These are phyloP conservation scores for Hemaris fuciformis DNA, from an alignment of 2,888 invertebrate species.

Conservation along the genomic window DNA sequence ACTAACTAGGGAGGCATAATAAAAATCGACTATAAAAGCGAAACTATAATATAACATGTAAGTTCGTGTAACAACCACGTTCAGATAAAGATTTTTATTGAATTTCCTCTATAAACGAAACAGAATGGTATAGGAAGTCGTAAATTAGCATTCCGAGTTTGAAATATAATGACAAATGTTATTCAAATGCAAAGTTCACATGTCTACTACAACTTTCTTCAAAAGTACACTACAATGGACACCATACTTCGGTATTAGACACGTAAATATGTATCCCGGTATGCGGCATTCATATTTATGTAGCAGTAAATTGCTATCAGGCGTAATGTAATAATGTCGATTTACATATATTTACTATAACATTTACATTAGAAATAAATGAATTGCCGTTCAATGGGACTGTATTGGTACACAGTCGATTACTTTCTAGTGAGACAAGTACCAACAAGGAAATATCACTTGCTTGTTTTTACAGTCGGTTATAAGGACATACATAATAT, in stretches of 20 bases:
- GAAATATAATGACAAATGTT: constrained; percentile 29
- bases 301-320: constrained; percentile 65
- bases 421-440: background rate
- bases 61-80: too few relatives aligned
- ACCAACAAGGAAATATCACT: background rate
- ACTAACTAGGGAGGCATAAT: too few relatives aligned
- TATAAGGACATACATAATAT: too few relatives aligned
- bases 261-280: constrained; percentile 43
- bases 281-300: constrained; percentile 69
- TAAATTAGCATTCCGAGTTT: constrained; percentile 6
- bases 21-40: too few relatives aligned
- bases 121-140: background rate
- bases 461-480: too few relatives aligned
- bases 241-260: constrained; percentile 42
- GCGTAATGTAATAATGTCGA: constrained; percentile 74
- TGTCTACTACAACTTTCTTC: constrained; percentile 39
- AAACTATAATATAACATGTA: too few relatives aligned
- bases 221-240: constrained; percentile 39
- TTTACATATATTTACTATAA: constrained; percentile 79
- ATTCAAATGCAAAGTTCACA: constrained; percentile 12
- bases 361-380: constrained; percentile 77
- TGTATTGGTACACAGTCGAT: constrained; percentile 25
- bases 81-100: background rate
- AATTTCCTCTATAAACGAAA: background rate
- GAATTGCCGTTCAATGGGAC: constrained; percentile 57